Percentiles rank a stretch among this genome's conserved stretches.
Evolutionary conservation across 1,140 invertebrate species (phyloP).

Genomic region (Pentalonia nigronervosa): DNA sequence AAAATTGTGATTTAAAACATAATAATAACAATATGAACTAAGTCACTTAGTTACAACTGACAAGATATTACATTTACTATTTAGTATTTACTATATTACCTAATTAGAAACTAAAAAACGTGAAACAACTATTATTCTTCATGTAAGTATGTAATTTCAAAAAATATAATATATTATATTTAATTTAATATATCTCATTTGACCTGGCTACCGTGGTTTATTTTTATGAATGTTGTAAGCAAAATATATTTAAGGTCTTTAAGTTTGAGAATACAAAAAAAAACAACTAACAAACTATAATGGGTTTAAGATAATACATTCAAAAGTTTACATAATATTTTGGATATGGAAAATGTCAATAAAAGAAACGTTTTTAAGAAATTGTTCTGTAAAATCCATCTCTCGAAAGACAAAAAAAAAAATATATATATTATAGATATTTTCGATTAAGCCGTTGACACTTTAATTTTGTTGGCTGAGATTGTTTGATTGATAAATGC

Average conservation of each 20-base stretch:
- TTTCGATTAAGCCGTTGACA: too few relatives aligned
- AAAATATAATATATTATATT: too few relatives aligned
- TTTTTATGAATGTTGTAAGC: not conserved
- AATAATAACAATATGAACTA: not conserved
- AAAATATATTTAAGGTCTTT: too few relatives aligned
- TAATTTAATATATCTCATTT: not conserved
- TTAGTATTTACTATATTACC: not conserved
- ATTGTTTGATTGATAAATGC: too few relatives aligned
- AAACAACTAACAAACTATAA: not conserved
- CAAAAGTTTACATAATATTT: not conserved
- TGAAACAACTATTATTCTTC: not conserved
- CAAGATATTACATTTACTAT: not conserved
- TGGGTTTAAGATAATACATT: not conserved
- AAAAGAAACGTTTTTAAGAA: not conserved
- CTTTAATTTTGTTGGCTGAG: too few relatives aligned
- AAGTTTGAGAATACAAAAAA: too few relatives aligned
- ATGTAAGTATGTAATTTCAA: not conserved
- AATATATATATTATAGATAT: too few relatives aligned
- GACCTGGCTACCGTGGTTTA: not conserved
- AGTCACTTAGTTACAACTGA: not conserved
- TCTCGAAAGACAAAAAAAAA: too few relatives aligned
- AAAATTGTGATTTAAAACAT: slow-evolving; percentile 10
- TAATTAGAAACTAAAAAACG: not conserved
- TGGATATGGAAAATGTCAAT: not conserved
- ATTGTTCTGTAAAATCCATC: too few relatives aligned